Conservation (phyloP, 2,113 vertebrate genomes). For the Varanus komodoensis region DNA sequence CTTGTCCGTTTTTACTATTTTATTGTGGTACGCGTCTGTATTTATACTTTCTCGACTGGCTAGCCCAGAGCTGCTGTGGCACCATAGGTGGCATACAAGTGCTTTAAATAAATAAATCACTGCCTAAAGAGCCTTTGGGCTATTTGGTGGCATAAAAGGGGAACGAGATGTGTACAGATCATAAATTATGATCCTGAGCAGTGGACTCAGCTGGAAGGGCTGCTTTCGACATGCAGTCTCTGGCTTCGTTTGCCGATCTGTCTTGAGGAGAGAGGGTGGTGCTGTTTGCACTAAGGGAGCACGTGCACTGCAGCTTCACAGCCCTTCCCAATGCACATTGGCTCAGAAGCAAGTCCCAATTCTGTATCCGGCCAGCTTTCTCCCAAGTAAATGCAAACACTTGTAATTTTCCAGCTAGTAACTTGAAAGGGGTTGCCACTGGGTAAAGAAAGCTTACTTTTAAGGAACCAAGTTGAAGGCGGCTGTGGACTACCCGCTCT, state of each 20-base stretch:
- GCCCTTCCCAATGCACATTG: no score
- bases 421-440: not conserved
- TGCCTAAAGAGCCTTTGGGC: no score
- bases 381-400: not conserved
- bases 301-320: not conserved
- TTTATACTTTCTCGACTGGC: no score
- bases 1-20: no score
- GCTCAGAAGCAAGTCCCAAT: not conserved
- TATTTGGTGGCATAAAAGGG: no score
- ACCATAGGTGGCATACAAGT: no score
- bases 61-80: no score
- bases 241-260: not conserved
- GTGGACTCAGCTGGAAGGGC: not conserved
- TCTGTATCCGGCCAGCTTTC: not conserved
- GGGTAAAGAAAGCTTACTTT: not conserved
- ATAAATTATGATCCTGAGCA: not conserved
- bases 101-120: no score
- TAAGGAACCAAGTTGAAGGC: no score
- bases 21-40: no score
- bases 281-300: not conserved
- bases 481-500: no score
- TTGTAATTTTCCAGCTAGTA: not conserved
- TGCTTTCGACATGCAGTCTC: not conserved
- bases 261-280: not conserved
- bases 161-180: not conserved